A percentile compares a stretch with the other conserved stretches of the same genome.
These are phyloP conservation scores for Mongoloraphidia duomilia DNA, from an alignment of 2,888 invertebrate genomes.

Conservation along the genomic window DNA sequence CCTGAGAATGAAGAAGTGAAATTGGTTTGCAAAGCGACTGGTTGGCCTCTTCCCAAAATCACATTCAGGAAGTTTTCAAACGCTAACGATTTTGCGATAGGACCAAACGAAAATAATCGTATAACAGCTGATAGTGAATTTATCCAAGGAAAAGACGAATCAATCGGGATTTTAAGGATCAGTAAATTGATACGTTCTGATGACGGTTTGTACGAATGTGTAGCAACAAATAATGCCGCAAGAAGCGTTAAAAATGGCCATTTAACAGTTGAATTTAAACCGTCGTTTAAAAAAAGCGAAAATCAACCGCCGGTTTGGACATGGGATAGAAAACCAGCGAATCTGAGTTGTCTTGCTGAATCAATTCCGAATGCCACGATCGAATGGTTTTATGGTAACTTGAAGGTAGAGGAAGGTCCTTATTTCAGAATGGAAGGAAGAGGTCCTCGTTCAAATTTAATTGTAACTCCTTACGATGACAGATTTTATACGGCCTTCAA, in stretches of 20 bases:
- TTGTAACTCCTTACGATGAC: slow-evolving; percentile 49
- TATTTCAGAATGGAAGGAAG: slow-evolving; percentile 46
- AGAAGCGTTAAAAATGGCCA: slow-evolving; percentile 65
- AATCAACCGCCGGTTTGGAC: slow-evolving; percentile 63
- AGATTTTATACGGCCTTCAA: slow-evolving; percentile 60
- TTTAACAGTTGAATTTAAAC: slow-evolving; percentile 67
- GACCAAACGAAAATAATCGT: slow-evolving; percentile 55
- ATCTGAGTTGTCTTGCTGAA: slow-evolving; percentile 78
- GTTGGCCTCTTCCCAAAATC: slow-evolving; percentile 65
- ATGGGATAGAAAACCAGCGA: slow-evolving; percentile 68
- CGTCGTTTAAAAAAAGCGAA: slow-evolving; percentile 58
- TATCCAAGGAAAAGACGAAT: slow-evolving; percentile 39
- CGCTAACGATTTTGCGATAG: slow-evolving; percentile 45
- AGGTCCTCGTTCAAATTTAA: slow-evolving; percentile 57
- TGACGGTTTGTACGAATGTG: slow-evolving; percentile 81
- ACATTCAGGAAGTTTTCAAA: slow-evolving; percentile 65
- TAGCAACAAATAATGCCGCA: slow-evolving; percentile 68
- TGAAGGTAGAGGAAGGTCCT: slow-evolving; percentile 28
- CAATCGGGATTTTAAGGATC: slow-evolving; percentile 54
- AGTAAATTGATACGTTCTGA: slow-evolving; percentile 49
- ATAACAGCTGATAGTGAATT: slow-evolving; percentile 44
- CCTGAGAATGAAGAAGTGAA: slow-evolving; percentile 45
- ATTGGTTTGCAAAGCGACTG: slow-evolving; percentile 63
- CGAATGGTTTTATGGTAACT: slow-evolving; percentile 52
- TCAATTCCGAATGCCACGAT: slow-evolving; percentile 83